These are phyloP conservation scores for Odontomyia ornata DNA, from an alignment of 2,888 invertebrate species.

Conservation along the genomic window DNA sequence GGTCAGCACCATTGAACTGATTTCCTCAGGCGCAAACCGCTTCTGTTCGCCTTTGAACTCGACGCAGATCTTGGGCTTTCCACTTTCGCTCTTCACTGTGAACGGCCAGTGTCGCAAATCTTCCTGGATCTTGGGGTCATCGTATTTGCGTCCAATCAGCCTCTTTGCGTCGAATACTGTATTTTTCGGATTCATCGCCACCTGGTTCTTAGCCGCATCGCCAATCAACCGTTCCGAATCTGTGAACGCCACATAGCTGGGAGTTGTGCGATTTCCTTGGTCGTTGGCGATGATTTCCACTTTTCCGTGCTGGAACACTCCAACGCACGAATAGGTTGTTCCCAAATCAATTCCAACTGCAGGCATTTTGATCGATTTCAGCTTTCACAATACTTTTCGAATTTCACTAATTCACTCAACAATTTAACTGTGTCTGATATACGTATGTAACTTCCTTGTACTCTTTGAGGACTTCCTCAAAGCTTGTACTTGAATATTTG, in stretches of 20 bases:
- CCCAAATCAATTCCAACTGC: slow-evolving; percentile 85
- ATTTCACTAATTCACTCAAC: background rate
- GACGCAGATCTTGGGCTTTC: slow-evolving; percentile 78
- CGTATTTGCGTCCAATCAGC: slow-evolving; percentile 81
- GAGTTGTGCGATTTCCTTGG: slow-evolving; percentile 88
- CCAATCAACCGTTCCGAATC: slow-evolving; percentile 85
- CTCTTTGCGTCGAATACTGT: slow-evolving; percentile 86
- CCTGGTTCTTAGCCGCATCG: slow-evolving; percentile 87
- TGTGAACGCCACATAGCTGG: slow-evolving; percentile 87
- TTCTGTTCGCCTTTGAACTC: slow-evolving; percentile 79
- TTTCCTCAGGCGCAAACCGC: slow-evolving; percentile 82
- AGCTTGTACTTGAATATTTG: background rate
- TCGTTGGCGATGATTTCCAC: slow-evolving; percentile 89
- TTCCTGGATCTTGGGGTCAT: slow-evolving; percentile 79
- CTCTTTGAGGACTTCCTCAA: no score
- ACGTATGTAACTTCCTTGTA: background rate
- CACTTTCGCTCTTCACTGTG: slow-evolving; percentile 69
- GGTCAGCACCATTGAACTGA: slow-evolving; percentile 83
- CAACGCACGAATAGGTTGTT: slow-evolving; percentile 87
- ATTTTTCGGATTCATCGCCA: slow-evolving; percentile 82
- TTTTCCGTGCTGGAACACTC: slow-evolving; percentile 84
- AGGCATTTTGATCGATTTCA: slow-evolving; percentile 60
- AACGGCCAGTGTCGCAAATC: slow-evolving; percentile 91
- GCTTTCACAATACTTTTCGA: background rate
- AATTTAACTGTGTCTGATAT: background rate